Evolutionary conservation across 2,888 invertebrate genomes (phyloP), one percentile per base, ranked within the genome.

Genomic region (Leptogaster cylindrica): DNA sequence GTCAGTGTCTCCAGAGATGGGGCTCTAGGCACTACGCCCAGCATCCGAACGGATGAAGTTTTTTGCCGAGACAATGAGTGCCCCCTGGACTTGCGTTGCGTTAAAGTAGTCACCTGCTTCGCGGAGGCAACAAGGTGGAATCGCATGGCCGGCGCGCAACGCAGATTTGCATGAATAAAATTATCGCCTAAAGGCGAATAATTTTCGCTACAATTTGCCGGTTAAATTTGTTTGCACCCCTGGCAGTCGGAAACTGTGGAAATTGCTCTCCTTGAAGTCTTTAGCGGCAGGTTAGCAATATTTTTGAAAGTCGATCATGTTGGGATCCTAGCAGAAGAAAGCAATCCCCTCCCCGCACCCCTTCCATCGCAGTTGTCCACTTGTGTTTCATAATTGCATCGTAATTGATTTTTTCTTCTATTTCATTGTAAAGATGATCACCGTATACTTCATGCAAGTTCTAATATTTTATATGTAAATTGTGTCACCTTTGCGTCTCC

Each of bases 91-190:
- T 48, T 25, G 16, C 25, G 10, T 12, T 25, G 25, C 27, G 27
- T 7, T n/a, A 48, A 12, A 14, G 10, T 25, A 48, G 23, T 12
- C 48, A 48, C 48, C 48, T 48, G 48, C 25, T 48, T 27, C 48
- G 27, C 23, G 48, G 48, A 48, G 27, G 48, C 48, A 48, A 48
- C 48, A 16, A 48, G 48, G 27, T 48, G 48, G 48, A 48, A 48
- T 48, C 12, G 16, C 48, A 48, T n/a, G 27, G 48, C 16, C 20
- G 20, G 18, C 46, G n/a, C n/a, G n/a, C n/a, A n/a, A n/a, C 18
- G 23, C 6, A 48, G 20, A 20, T 20, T 23, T 25, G 27, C 48
- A 48, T 48, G 48, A 48, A 48, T 48, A 23, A 48, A 48, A 25
- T 48, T 48, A 25, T 5, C 25, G 16, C 25, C 48, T 48, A 12